Evolutionary conservation across 2,113 vertebrate species (phyloP), one percentile per base, ranked within the genome.

Genomic region (Callipepla californica): DNA sequence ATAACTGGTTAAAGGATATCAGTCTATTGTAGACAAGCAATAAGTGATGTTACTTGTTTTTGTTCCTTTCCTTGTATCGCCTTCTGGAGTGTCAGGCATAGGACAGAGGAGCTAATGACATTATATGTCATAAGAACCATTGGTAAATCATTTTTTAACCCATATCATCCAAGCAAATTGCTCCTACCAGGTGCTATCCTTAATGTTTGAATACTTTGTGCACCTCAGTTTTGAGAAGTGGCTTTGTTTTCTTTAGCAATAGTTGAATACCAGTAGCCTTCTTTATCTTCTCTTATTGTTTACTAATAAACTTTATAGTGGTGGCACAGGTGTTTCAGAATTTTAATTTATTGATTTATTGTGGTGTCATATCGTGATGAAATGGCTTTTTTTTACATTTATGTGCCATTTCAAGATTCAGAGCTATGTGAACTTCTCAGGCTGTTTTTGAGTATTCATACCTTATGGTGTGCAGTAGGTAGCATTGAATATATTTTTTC

Each of bases 401-500:
- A 19, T 40, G 6, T 89, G 62, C 18, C 38, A 21, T 69, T 53
- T 68, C 13, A 36, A n/a, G 36, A 80, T 85, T 87, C 30, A 80
- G 51, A 85, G 20, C 9, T 55, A 3, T 2, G 5, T 22, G 20
- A 72, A 61, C 45, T 51, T 90, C 79, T 62, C 30, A 62, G 36
- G 44, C 14, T 58, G 5, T 42, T 66, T 45, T 51, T 1, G 1
- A 51, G 38, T 40, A 50, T 85, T 68, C 55, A 18, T 18, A 74
- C 12, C 44, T 14, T 50, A 8, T 36, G 36, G 36, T 36, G 36
- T 36, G 36, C 36, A 36, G 7, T 36, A 36, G 36, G 36, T 36
- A 36, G 36, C 36, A 18, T 0, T 25, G 1, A 32, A 26, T 38
- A 6, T n/a, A 8, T 18, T 10, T 11, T 15, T 26, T 47, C 16